These are phyloP conservation scores for Periplaneta americana DNA, from an alignment of 1,140 invertebrate genomes.

Conservation along the genomic window DNA sequence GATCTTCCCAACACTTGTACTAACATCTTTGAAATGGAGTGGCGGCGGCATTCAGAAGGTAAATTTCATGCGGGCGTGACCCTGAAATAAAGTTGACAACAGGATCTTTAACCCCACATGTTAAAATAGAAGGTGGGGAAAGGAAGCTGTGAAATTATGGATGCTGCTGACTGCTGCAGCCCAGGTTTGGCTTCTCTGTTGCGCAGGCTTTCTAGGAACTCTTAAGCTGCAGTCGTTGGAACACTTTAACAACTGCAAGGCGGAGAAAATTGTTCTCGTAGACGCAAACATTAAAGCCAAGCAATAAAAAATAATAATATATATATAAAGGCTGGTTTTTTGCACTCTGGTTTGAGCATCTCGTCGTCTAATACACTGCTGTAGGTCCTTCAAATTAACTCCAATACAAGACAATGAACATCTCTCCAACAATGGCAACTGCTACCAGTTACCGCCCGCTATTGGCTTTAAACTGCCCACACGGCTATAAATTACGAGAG, in stretches of 20 bases:
- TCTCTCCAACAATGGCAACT: neutral
- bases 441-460: neutral
- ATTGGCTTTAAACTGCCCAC: neutral
- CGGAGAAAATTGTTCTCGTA: neutral
- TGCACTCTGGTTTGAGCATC: neutral
- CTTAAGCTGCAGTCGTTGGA: neutral
- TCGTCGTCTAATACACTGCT: neutral
- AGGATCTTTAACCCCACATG: too few species aligned
- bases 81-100: too few species aligned
- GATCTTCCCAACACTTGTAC: too few species aligned
- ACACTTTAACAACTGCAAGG: too few species aligned
- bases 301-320: neutral
- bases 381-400: neutral
- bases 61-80: too few species aligned
- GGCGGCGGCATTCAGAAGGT: too few species aligned
- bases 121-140: too few species aligned
- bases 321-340: neutral
- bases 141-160: too few species aligned
- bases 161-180: too few species aligned
- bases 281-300: neutral
- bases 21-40: too few species aligned
- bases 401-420: neutral
- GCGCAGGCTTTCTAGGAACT: neutral
- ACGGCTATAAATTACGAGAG: neutral
- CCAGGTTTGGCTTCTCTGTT: neutral